Percentiles rank a stretch among this genome's conserved stretches.
These are phyloP conservation scores for Alviniconcha strummeri DNA, from an alignment of 2,888 invertebrate genomes.

Conservation along the genomic window DNA sequence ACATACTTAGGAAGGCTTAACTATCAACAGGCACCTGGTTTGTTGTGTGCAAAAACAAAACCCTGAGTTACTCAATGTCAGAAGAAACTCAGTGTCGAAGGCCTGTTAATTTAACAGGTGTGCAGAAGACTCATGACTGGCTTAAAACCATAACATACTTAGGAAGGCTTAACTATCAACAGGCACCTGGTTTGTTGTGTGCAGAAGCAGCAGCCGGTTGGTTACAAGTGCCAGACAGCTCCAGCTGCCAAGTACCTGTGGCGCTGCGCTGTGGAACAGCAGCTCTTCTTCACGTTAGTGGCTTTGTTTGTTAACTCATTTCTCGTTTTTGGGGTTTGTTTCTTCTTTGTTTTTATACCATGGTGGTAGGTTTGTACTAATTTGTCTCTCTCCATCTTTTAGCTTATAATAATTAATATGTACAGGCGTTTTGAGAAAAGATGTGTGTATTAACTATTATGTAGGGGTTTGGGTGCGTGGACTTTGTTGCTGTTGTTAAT, in stretches of 20 bases:
- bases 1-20: background rate
- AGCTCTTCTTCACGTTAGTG: conserved; percentile 96
- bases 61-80: too few species aligned
- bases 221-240: conserved; percentile 95
- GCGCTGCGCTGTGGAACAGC: conserved; percentile 97
- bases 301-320: background rate
- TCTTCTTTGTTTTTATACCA: background rate
- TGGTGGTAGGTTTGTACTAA: too few species aligned
- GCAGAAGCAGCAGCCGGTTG: conserved; percentile 78
- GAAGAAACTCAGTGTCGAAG: too few species aligned
- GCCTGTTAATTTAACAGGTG: too few species aligned
- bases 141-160: background rate
- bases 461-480: too few species aligned
- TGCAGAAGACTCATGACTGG: too few species aligned
- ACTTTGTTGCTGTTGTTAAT: too few species aligned
- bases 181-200: conserved; percentile 23
- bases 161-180: background rate
- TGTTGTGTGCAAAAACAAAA: conserved; percentile 57
- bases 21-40: conserved; percentile 19
- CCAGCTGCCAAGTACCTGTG: conserved; percentile 96
- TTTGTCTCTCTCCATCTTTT: too few species aligned
- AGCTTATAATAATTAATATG: too few species aligned
- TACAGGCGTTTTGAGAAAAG: too few species aligned
- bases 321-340: background rate
- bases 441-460: too few species aligned